phyloP scores from a whole-genome alignment of 2,797 vertebrate genomes.

The Leptatherina wallacei region DNA sequence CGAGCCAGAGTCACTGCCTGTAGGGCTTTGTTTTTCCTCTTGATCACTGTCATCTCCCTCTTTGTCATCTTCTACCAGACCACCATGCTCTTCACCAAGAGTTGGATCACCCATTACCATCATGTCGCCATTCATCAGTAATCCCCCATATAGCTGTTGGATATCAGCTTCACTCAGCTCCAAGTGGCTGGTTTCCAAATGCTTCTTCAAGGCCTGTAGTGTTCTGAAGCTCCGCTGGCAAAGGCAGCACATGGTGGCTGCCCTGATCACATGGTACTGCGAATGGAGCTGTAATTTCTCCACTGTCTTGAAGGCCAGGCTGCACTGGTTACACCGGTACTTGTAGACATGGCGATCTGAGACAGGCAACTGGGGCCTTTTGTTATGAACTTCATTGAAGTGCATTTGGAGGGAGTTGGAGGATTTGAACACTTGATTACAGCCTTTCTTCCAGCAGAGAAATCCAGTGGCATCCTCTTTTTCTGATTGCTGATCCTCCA shows the following conservation, averaged over 20 bases:
- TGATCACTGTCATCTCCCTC: conserved; percentile 96
- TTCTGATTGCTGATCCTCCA: conserved; percentile 85
- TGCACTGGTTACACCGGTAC: conserved; percentile 98
- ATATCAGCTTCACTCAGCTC: conserved; percentile 98
- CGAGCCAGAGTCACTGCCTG: conserved; percentile 95
- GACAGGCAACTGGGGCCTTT: conserved; percentile 95
- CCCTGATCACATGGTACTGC: conserved; percentile 97
- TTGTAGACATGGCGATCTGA: conserved; percentile 99
- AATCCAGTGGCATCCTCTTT: conserved; percentile 93
- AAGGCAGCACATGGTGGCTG: conserved; percentile 98
- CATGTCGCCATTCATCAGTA: conserved; percentile 96
- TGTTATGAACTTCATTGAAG: conserved; percentile 96
- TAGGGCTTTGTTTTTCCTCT: conserved; percentile 98
- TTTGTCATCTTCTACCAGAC: conserved; percentile 95
- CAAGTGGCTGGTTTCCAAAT: conserved; percentile 96
- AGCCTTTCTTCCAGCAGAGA: conserved; percentile 99
- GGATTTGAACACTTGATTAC: conserved; percentile 97
- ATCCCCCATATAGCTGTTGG: conserved; percentile 96
- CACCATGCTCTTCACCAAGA: conserved; percentile 92
- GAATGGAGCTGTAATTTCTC: conserved; percentile 98
- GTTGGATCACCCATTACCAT: conserved; percentile 92
- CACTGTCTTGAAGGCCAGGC: conserved; percentile 97
- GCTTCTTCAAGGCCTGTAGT: conserved; percentile 97
- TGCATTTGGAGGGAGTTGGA: conserved; percentile 96
- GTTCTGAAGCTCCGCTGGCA: conserved; percentile 98